These are phyloP conservation scores for Tanaodytes sp. DNA, from an alignment of 2,888 invertebrate species.

Conservation along the genomic window DNA sequence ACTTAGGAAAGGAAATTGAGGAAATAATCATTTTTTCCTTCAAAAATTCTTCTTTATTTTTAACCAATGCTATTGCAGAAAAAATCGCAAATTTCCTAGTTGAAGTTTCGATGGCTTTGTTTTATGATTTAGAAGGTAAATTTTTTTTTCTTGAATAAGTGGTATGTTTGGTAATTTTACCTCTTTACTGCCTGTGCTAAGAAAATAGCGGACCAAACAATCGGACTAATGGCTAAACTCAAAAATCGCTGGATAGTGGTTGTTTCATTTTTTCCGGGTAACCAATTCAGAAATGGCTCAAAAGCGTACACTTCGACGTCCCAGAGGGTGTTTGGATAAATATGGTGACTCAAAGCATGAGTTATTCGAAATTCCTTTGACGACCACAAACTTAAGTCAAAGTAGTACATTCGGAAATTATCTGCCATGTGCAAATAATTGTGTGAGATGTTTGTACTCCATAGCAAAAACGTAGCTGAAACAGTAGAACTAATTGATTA, in stretches of 20 bases:
- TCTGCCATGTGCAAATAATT: conserved; percentile 85
- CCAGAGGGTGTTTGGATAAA: conserved; percentile 83
- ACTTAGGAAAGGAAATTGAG: no score
- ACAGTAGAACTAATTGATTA: conserved; percentile 56
- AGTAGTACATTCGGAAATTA: conserved; percentile 85
- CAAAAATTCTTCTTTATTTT: no score
- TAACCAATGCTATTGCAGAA: no score
- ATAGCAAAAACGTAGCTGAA: conserved; percentile 77
- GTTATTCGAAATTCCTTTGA: conserved; percentile 83
- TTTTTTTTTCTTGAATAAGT: no score
- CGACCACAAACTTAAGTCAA: conserved; percentile 80
- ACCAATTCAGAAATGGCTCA: conserved; percentile 80
- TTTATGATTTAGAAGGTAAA: no score
- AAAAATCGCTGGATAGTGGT: conserved; percentile 74
- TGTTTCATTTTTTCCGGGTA: conserved; percentile 74
- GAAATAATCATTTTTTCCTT: no score
- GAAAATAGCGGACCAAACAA: conserved; percentile 72
- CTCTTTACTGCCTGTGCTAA: conserved; percentile 71
- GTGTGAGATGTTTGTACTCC: conserved; percentile 79
- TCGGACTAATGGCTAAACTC: conserved; percentile 73
- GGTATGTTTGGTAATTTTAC: no score
- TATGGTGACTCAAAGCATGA: conserved; percentile 85
- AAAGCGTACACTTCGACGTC: conserved; percentile 82
- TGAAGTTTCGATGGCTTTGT: no score
- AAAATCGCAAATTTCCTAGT: no score